Conservation (phyloP, 2,888 invertebrate species). For the Mamestra brassicae region DNA sequence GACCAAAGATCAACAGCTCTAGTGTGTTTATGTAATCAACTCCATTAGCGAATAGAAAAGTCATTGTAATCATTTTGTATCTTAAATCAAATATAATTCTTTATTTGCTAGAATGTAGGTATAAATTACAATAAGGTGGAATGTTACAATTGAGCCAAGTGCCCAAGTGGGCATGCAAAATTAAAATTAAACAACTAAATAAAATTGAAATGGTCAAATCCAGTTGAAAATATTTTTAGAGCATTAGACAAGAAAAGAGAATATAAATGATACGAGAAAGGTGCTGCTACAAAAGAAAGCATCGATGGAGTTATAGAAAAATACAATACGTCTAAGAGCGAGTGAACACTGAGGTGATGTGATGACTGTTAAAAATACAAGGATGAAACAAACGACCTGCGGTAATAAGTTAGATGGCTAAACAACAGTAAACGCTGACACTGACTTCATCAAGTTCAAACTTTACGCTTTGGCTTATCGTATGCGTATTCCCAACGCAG, state of each 20-base stretch:
- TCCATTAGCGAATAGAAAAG: not conserved
- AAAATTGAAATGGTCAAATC: too few relatives aligned
- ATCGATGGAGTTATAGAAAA: not conserved
- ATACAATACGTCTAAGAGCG: not conserved
- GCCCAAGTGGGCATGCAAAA: too few relatives aligned
- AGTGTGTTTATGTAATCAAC: conserved; percentile 33
- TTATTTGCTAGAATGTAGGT: too few relatives aligned
- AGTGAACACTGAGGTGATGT: not conserved
- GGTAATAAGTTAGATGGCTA: not conserved
- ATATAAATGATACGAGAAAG: not conserved
- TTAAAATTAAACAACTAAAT: too few relatives aligned
- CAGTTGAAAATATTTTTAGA: not conserved
- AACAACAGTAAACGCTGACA: not conserved
- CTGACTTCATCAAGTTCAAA: not conserved
- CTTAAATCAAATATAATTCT: too few relatives aligned
- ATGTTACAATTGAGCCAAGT: too few relatives aligned
- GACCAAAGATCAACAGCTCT: conserved; percentile 47
- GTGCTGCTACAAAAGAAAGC: not conserved
- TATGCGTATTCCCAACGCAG: not conserved
- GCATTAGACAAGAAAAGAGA: not conserved
- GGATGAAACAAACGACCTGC: not conserved
- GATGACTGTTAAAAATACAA: not conserved
- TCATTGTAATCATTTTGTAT: not conserved
- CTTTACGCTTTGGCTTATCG: not conserved
- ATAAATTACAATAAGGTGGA: too few relatives aligned